phyloP scores from a whole-genome alignment of 2,888 invertebrate genomes.

The Lottia scabra region DNA sequence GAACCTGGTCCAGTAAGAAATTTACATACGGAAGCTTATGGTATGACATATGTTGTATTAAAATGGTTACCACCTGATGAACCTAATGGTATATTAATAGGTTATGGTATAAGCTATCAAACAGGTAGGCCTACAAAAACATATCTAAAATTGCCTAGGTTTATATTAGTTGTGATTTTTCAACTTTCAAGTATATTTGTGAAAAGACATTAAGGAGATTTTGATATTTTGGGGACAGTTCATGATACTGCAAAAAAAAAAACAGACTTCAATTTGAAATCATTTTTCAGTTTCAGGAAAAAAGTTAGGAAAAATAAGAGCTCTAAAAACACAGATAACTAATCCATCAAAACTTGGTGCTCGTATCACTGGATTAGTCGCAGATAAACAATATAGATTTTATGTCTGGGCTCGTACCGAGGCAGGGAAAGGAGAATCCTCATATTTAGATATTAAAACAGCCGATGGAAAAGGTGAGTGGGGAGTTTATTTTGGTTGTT shows the following conservation, averaged over 20 bases:
- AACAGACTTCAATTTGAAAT: no score
- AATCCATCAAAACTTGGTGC: constrained; percentile 84
- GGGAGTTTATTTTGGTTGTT: not conserved
- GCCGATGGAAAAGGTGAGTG: constrained; percentile 56
- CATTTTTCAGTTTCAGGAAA: constrained; percentile 71
- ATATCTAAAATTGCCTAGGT: no score
- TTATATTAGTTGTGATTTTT: no score
- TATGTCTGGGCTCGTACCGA: constrained; percentile 87
- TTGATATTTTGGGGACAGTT: no score
- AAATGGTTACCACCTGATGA: constrained; percentile 91
- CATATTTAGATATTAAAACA: constrained; percentile 63
- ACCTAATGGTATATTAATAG: constrained; percentile 92
- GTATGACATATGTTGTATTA: constrained; percentile 74
- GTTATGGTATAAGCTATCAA: constrained; percentile 93
- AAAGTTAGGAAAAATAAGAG: constrained; percentile 73
- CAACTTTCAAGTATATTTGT: not conserved
- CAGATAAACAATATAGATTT: constrained; percentile 86
- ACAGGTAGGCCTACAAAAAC: constrained; percentile 70
- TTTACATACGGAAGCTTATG: constrained; percentile 50
- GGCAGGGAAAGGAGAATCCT: constrained; percentile 86
- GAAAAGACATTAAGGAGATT: no score
- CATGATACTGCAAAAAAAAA: no score
- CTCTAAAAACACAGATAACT: constrained; percentile 80
- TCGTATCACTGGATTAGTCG: constrained; percentile 88
- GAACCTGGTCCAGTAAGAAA: constrained; percentile 55